Percentiles rank a stretch among this genome's conserved stretches.
phyloP scores from a whole-genome alignment of 2,888 invertebrate species.

The Diloba caeruleocephala region DNA sequence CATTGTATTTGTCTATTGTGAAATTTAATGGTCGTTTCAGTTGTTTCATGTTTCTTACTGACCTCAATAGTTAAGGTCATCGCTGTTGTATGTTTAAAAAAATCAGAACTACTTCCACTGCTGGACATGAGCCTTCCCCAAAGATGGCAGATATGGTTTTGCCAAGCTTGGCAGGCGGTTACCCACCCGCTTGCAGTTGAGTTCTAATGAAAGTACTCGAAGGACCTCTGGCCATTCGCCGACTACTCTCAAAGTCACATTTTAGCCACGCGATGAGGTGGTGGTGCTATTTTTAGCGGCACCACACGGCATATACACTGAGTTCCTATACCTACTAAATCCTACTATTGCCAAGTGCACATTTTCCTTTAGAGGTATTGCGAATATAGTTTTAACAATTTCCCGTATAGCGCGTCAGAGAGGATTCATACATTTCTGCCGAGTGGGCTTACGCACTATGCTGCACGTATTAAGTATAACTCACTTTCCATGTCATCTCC shows the following conservation, averaged over 20 bases:
- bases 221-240: too few species aligned
- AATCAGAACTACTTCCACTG: too few species aligned
- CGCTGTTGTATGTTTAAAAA: slow-evolving; percentile 9
- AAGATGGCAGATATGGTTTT: too few species aligned
- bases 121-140: too few species aligned
- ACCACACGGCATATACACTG: slow-evolving; percentile 11
- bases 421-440: slow-evolving; percentile 27
- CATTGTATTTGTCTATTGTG: slow-evolving; percentile 33
- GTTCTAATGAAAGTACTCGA: too few species aligned
- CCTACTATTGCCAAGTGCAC: slow-evolving; percentile 1
- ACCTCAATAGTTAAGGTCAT: slow-evolving; percentile 26
- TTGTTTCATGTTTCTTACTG: slow-evolving; percentile 29
- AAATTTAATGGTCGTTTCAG: slow-evolving; percentile 35
- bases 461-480: slow-evolving; percentile 36
- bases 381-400: slow-evolving; percentile 11
- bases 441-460: slow-evolving; percentile 29
- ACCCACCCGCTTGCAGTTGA: too few species aligned
- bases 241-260: too few species aligned
- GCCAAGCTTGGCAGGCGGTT: too few species aligned
- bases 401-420: slow-evolving; percentile 19
- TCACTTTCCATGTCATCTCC: slow-evolving; percentile 66
- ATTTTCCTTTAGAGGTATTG: slow-evolving; percentile 11
- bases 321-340: not conserved
- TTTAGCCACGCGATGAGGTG: too few species aligned
- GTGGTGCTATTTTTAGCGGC: too few species aligned